Evolutionary conservation across 1,140 invertebrate genomes (phyloP).

Genomic region (Argopecten irradians): DNA sequence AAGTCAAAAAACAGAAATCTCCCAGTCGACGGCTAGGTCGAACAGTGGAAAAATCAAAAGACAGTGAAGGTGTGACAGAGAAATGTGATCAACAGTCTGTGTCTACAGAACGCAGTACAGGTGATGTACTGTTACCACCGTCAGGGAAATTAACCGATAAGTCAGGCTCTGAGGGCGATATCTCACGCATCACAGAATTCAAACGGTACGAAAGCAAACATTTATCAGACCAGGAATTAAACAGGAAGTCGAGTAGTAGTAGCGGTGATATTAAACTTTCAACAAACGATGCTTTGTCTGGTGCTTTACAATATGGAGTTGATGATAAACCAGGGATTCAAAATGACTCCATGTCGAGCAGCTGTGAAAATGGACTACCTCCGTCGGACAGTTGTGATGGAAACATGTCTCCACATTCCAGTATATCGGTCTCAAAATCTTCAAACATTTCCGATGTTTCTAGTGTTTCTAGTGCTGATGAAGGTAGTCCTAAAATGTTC

Average conservation of each 20-base stretch:
- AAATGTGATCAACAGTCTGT: constrained; percentile 8
- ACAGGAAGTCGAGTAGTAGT: not conserved
- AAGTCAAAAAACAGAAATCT: constrained; percentile 28
- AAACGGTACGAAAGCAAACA: constrained; percentile 16
- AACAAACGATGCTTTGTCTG: not conserved
- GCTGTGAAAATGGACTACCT: not conserved
- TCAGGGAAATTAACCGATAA: not conserved
- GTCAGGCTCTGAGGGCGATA: not conserved
- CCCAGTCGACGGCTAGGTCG: not conserved
- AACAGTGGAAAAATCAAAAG: not conserved
- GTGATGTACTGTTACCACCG: not conserved
- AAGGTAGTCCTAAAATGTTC: not conserved
- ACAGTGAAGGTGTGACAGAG: not conserved
- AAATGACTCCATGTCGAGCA: not conserved
- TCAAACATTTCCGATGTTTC: not conserved
- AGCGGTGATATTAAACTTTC: not conserved
- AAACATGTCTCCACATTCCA: not conserved
- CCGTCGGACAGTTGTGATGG: not conserved
- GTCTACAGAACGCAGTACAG: not conserved
- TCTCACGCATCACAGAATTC: not conserved
- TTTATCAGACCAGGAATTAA: not conserved
- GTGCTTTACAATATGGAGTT: not conserved
- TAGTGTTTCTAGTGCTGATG: not conserved
- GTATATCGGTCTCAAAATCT: not conserved
- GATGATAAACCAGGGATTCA: not conserved